Percentiles rank a stretch among this genome's conserved stretches.
Evolutionary conservation across 2,113 vertebrate species (phyloP).

Genomic region (Sturnira hondurensis): DNA sequence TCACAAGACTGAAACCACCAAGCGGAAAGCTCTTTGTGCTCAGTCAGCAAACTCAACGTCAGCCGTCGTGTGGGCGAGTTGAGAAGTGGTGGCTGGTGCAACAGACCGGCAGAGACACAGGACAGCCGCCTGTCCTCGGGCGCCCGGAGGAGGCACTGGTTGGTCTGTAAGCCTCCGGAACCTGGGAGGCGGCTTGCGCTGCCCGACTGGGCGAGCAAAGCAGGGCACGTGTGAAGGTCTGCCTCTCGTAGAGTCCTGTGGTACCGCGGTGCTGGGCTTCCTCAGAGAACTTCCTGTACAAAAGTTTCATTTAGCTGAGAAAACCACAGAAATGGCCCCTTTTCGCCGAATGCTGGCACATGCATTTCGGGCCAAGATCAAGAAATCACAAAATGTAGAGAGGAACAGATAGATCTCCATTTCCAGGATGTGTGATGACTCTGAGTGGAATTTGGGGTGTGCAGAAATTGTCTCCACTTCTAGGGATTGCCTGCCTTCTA

Average conservation of each 20-base stretch:
- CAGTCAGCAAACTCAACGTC: conserved; percentile 64
- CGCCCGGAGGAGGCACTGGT: conserved; percentile 5
- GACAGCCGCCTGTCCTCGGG: not conserved
- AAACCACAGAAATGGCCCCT: conserved; percentile 27
- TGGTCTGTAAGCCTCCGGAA: not conserved
- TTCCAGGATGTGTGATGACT: not conserved
- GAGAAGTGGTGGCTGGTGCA: not conserved
- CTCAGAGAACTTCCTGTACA: conserved; percentile 40
- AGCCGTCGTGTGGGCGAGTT: not conserved
- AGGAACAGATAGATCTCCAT: not conserved
- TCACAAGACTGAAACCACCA: conserved; percentile 53
- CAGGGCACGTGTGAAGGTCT: not conserved
- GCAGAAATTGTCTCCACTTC: not conserved
- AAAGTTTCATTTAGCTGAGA: conserved; percentile 32
- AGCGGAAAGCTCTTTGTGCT: conserved; percentile 62
- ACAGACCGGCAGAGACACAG: not conserved
- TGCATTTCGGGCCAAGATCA: conserved; percentile 12
- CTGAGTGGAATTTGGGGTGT: not conserved
- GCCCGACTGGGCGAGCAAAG: too few relatives aligned
- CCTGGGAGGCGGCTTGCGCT: not conserved
- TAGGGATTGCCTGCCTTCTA: not conserved
- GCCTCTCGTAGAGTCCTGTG: not conserved
- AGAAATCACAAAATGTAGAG: conserved; percentile 28
- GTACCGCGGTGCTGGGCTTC: not conserved
- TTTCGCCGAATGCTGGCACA: conserved; percentile 26